A percentile compares a stretch with the other conserved stretches of the same genome.
Conservation (phyloP, 30 jellyfish, hydroid and myxozoan species). For the Turritopsis dohrnii region DNA sequence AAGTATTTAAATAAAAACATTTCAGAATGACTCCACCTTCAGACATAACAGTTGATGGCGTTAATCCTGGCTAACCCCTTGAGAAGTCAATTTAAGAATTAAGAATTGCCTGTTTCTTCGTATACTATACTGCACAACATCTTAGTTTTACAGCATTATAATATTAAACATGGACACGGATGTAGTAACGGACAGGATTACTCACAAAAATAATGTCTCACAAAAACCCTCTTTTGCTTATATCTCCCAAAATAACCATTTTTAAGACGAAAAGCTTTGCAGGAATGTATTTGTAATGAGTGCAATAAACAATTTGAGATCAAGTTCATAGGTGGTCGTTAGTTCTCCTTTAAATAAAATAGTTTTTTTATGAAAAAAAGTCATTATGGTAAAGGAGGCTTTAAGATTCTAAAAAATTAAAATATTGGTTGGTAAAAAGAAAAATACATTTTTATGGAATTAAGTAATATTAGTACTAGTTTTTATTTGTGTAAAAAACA, state of each 20-base stretch:
- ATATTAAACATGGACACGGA: neutral
- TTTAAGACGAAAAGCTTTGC: neutral
- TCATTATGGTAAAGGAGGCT: neutral
- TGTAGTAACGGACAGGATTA: neutral
- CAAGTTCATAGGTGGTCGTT: neutral
- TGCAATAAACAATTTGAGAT: neutral
- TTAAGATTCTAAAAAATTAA: neutral
- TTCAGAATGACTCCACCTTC: no score
- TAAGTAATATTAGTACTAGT: neutral
- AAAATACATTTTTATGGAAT: neutral
- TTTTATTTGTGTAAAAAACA: neutral
- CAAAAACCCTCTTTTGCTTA: neutral
- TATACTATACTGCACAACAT: neutral
- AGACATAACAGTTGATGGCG: no score
- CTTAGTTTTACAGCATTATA: neutral
- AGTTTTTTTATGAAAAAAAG: neutral
- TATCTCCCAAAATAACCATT: neutral
- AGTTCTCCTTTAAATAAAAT: neutral
- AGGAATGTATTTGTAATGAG: neutral
- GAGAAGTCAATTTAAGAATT: neutral
- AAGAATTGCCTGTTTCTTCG: neutral
- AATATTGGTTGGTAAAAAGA: neutral
- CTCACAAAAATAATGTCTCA: neutral
- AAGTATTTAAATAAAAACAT: no score
- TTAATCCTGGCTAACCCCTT: no score